Percentiles rank a stretch among this genome's conserved stretches.
phyloP scores from a whole-genome alignment of 2,113 vertebrate genomes.

The Smithornis capensis region DNA sequence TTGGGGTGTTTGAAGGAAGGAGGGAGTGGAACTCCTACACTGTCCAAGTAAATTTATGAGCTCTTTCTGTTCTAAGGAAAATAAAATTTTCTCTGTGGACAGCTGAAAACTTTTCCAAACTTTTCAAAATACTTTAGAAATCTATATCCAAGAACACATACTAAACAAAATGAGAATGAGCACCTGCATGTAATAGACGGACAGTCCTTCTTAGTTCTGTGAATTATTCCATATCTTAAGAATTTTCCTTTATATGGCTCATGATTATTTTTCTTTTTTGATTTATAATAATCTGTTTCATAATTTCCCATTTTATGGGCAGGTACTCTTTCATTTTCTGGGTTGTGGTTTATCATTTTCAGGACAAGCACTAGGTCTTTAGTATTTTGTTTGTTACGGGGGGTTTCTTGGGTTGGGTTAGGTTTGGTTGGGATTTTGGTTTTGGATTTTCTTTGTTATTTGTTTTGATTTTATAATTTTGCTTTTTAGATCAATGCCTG shows the following conservation, averaged over 20 bases:
- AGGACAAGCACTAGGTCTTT: not conserved
- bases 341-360: not conserved
- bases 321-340: not conserved
- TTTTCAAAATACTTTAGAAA: not conserved
- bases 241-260: not conserved
- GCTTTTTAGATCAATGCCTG: not conserved
- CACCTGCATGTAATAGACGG: not conserved
- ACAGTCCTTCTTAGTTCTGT: not conserved
- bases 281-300: not conserved
- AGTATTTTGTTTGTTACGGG: not conserved
- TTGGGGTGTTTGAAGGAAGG: not conserved
- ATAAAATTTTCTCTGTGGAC: fast-evolving
- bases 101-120: not conserved
- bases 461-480: too few species aligned
- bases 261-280: too few species aligned
- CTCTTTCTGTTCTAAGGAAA: not conserved
- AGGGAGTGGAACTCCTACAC: fast-evolving
- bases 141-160: not conserved
- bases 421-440: not conserved
- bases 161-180: not conserved
- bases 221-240: not conserved
- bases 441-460: not conserved
- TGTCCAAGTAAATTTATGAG: not conserved
- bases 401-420: not conserved
- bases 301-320: not conserved